Conservation (phyloP, 2,113 vertebrate genomes). For the Chinchilla lanigera region DNA sequence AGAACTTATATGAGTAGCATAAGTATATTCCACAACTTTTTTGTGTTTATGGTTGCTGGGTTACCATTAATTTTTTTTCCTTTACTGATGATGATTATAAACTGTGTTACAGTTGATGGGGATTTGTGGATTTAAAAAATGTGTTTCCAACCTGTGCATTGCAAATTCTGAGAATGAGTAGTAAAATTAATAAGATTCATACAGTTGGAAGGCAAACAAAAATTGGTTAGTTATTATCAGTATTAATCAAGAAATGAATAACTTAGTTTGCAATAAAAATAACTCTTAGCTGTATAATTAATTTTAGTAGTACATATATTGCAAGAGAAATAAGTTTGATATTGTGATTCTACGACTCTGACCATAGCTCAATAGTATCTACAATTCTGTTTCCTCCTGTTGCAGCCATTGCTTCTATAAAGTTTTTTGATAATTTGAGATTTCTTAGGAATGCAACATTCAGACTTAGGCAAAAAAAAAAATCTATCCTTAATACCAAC, state of each 20-base stretch:
- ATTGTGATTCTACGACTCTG: neutral
- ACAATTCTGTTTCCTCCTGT: neutral
- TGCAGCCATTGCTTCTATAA: neutral
- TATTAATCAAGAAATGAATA: conserved; percentile 6
- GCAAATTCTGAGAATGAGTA: neutral
- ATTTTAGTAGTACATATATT: conserved; percentile 35
- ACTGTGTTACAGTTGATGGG: neutral
- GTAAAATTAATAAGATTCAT: conserved; percentile 22
- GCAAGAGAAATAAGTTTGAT: conserved; percentile 18
- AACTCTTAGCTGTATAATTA: neutral
- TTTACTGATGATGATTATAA: neutral
- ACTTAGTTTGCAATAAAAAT: conserved; percentile 1
- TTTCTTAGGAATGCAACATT: neutral
- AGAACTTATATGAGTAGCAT: neutral
- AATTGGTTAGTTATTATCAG: neutral
- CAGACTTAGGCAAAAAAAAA: conserved; percentile 12
- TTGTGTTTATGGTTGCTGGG: neutral
- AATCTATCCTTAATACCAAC: neutral
- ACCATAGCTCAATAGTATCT: neutral
- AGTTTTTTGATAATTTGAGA: neutral
- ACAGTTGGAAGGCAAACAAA: conserved; percentile 13
- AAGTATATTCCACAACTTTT: neutral
- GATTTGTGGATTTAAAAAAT: neutral
- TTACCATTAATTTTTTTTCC: neutral
- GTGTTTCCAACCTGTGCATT: conserved; percentile 1